These are phyloP conservation scores for Pachydiplax longipennis DNA, from an alignment of 2,888 invertebrate genomes.

Conservation along the genomic window DNA sequence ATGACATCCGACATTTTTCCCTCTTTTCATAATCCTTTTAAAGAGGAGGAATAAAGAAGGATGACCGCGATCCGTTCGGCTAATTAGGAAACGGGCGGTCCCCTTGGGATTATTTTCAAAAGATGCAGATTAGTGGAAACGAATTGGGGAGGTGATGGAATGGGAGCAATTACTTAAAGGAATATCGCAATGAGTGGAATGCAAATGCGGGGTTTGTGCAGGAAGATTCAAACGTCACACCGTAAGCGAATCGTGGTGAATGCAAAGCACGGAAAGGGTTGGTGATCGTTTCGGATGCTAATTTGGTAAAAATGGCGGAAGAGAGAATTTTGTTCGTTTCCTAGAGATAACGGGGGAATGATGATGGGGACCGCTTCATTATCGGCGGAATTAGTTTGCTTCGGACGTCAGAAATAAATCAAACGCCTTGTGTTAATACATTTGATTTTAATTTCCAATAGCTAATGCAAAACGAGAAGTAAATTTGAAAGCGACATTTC, in stretches of 20 bases:
- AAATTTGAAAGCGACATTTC: too few species aligned
- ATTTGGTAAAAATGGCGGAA: background rate
- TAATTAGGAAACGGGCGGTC: background rate
- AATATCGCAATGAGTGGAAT: background rate
- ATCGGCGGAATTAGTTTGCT: too few species aligned
- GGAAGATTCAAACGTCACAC: background rate
- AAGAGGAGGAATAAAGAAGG: background rate
- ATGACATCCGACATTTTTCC: background rate
- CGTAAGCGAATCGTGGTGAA: background rate
- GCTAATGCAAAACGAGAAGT: too few species aligned
- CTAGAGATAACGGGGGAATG: background rate
- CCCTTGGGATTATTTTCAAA: background rate
- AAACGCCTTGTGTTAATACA: too few species aligned
- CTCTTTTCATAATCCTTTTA: background rate
- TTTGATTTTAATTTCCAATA: too few species aligned
- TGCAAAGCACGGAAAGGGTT: background rate
- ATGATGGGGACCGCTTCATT: background rate
- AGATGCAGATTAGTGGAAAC: background rate
- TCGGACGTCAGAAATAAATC: too few species aligned
- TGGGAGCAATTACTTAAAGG: background rate
- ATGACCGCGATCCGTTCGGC: background rate
- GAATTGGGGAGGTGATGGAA: background rate
- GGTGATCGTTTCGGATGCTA: slow-evolving; percentile 18
- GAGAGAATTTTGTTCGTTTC: slow-evolving; percentile 11
- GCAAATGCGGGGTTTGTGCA: background rate